Evolutionary conservation across 2,888 invertebrate species (phyloP).

Genomic region (Fissipunctia ypsillon): DNA sequence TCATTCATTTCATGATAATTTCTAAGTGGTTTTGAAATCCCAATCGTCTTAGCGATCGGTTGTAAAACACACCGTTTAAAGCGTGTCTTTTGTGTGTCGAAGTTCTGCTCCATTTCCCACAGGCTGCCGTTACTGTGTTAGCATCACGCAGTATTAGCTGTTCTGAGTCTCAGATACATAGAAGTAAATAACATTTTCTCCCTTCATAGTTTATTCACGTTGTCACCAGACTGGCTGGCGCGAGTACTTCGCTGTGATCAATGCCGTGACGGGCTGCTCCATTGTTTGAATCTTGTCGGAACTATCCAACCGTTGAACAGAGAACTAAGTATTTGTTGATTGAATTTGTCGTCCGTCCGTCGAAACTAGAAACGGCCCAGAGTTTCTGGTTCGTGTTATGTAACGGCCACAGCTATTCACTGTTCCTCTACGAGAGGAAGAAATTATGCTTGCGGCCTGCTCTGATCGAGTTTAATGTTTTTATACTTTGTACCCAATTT

Average conservation of each 20-base stretch:
- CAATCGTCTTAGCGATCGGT: constrained; percentile 19
- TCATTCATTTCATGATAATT: no score
- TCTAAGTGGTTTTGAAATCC: constrained; percentile 36
- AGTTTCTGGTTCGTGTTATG: constrained; percentile 42
- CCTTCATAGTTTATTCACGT: constrained; percentile 42
- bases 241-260: constrained; percentile 68
- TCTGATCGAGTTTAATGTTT: background rate
- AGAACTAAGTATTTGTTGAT: constrained; percentile 52
- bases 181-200: constrained; percentile 52
- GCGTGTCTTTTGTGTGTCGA: constrained; percentile 26
- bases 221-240: constrained; percentile 72
- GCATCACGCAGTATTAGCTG: constrained; percentile 51
- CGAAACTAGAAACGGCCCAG: constrained; percentile 45
- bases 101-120: constrained; percentile 57
- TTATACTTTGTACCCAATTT: background rate
- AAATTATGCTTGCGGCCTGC: background rate
- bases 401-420: constrained; percentile 14
- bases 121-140: constrained; percentile 33
- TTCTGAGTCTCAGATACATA: constrained; percentile 24
- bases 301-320: constrained; percentile 65
- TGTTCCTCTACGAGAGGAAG: background rate
- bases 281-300: constrained; percentile 70
- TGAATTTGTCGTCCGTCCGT: constrained; percentile 42
- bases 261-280: constrained; percentile 74
- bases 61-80: constrained; percentile 37